Evolutionary conservation across 2,113 vertebrate species (phyloP), one percentile per base, ranked within the genome.

Genomic region (Toxostoma redivivum): DNA sequence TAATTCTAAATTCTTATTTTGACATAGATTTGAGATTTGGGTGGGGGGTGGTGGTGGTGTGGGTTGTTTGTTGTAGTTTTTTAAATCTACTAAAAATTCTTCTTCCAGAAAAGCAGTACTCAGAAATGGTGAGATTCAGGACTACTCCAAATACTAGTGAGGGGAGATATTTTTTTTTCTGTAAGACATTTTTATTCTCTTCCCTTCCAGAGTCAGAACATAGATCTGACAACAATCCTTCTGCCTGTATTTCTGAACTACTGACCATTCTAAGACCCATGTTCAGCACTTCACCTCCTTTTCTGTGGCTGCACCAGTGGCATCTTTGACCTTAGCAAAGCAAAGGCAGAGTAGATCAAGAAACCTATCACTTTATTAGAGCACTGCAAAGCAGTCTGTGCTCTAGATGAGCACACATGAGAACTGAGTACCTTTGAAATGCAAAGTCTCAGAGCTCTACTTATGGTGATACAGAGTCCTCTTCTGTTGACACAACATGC

Each of bases 401-500:
- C 71, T 38, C 50, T 27, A 28, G 64, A 53, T 16, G 85, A 77
- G 74, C 88, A 47, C 61, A 30, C 28, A 28, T 1, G 21, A 10
- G 50, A 86, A 51, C 38, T 24, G 40, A n/a, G 6, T 47, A 64
- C 64, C 78, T 94, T 62, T 78, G 50, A 71, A 96, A 94, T 27
- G 48, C 70, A 66, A 86, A 84, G 33, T 33, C 54, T 64, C 57
- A 79, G 80, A 50, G 87, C 61, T 67, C 20, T 71, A 23, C 69
- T 88, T 18, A 3, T 0, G 14, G n/a, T 27, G 37, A 77, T 25
- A 93, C 44, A 93, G 73, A 81, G 86, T 57, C 72, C 67, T 83
- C 72, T 23, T 45, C 64, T 81, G 87, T 54, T 88, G 56, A 90
- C 67, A 86, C 58, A 83, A 91, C 83, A 62, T 10, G 13, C 71